A percentile compares a stretch with the other conserved stretches of the same genome.
phyloP scores from a whole-genome alignment of 2,888 invertebrate species.

The Slavum lentiscoides region DNA sequence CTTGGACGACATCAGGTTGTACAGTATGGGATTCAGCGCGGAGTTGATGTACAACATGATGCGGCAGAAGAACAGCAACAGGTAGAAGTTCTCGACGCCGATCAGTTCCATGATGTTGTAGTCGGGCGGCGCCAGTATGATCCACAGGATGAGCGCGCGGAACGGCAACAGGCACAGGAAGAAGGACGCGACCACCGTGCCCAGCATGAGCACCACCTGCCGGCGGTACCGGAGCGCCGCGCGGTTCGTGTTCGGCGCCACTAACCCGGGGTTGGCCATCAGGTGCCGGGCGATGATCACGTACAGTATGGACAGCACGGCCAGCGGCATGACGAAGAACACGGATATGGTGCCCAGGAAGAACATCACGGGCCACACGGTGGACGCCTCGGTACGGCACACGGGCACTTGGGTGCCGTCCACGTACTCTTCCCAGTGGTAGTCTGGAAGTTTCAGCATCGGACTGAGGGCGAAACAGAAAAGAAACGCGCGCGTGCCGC shows the following conservation, averaged over 20 bases:
- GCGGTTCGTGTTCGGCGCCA: constrained; percentile 63
- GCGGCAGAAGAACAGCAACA: constrained; percentile 79
- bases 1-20: constrained; percentile 89
- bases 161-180: constrained; percentile 89
- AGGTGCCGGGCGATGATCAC: constrained; percentile 83
- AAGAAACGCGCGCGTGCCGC: background rate
- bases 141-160: constrained; percentile 84
- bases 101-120: constrained; percentile 70
- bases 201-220: constrained; percentile 76
- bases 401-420: constrained; percentile 75
- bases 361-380: constrained; percentile 77
- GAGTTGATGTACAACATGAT: constrained; percentile 88
- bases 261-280: constrained; percentile 77
- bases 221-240: constrained; percentile 57
- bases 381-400: constrained; percentile 79
- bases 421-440: constrained; percentile 70
- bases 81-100: constrained; percentile 79
- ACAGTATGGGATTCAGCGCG: constrained; percentile 85
- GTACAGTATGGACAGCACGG: constrained; percentile 79
- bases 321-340: constrained; percentile 84
- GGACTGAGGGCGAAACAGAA: constrained; percentile 67
- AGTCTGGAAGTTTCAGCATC: constrained; percentile 78
- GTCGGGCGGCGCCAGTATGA: constrained; percentile 73
- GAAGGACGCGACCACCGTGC: constrained; percentile 86
- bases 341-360: constrained; percentile 78